phyloP scores from a whole-genome alignment of 2,888 invertebrate genomes.

The Pemphredon lugubris region DNA sequence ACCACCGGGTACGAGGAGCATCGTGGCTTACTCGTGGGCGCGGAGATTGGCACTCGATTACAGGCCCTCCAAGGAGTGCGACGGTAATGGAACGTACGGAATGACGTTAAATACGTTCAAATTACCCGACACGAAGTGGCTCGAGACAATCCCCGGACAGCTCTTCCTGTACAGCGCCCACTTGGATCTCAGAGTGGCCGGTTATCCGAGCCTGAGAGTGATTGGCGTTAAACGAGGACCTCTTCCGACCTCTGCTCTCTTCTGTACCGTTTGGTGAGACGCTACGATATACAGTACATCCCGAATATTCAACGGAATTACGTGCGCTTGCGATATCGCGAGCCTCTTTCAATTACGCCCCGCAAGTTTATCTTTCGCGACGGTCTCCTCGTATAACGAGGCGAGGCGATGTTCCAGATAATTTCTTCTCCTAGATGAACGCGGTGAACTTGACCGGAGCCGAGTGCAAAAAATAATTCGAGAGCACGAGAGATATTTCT shows the following conservation, averaged over 20 bases:
- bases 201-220: slow-evolving; percentile 77
- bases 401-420: too few species aligned
- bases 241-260: slow-evolving; percentile 71
- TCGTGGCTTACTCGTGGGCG: slow-evolving; percentile 84
- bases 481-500: too few species aligned
- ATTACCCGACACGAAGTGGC: slow-evolving; percentile 71
- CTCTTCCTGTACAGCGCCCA: slow-evolving; percentile 78
- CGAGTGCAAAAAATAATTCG: too few species aligned
- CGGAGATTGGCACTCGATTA: slow-evolving; percentile 79
- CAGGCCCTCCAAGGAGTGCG: slow-evolving; percentile 75
- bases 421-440: too few species aligned
- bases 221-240: slow-evolving; percentile 78
- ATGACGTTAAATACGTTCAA: slow-evolving; percentile 64
- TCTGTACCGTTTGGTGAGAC: slow-evolving; percentile 78
- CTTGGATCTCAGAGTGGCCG: slow-evolving; percentile 75
- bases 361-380: too few species aligned
- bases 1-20: slow-evolving; percentile 82
- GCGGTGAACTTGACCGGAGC: too few species aligned
- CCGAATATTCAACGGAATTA: neutral
- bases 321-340: too few species aligned
- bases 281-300: slow-evolving; percentile 18
- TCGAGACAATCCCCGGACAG: slow-evolving; percentile 76
- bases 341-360: too few species aligned
- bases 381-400: too few species aligned
- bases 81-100: slow-evolving; percentile 69